phyloP scores from a whole-genome alignment of 2,113 vertebrate genomes.

The Thunnus maccoyii region DNA sequence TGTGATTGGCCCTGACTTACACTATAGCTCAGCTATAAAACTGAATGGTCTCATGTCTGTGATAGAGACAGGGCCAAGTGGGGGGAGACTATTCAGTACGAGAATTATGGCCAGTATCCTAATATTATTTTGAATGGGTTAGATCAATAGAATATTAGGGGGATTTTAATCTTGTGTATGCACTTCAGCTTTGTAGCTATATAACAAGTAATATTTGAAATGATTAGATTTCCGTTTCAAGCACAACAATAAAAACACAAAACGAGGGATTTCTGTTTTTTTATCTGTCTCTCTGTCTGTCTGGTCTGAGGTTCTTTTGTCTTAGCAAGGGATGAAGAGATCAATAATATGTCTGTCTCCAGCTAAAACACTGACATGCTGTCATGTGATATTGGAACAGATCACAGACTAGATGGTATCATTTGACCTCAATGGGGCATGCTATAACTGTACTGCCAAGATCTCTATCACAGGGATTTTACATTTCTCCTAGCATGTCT shows the following conservation, averaged over 20 bases:
- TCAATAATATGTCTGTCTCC: slow-evolving; percentile 59
- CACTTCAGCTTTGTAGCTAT: no score
- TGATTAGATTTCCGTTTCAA: no score
- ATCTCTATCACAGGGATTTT: slow-evolving; percentile 21
- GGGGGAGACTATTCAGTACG: not conserved
- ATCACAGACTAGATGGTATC: slow-evolving; percentile 47
- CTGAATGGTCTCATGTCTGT: slow-evolving; percentile 29
- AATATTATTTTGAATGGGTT: slow-evolving; percentile 5
- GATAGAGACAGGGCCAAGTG: slow-evolving; percentile 6
- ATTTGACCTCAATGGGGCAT: slow-evolving; percentile 26
- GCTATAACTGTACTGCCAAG: slow-evolving; percentile 7
- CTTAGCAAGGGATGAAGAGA: slow-evolving; percentile 31
- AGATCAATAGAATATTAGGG: slow-evolving; percentile 11
- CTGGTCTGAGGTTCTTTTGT: slow-evolving; percentile 21
- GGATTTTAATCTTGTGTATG: no score
- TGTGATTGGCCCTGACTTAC: slow-evolving; percentile 50
- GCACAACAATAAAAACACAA: no score
- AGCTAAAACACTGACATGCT: slow-evolving; percentile 29
- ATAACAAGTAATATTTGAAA: no score
- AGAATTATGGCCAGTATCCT: slow-evolving; percentile 15
- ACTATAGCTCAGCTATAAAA: slow-evolving; percentile 24
- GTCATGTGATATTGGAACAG: slow-evolving; percentile 43
- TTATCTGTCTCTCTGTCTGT: not conserved
- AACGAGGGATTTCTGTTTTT: no score
- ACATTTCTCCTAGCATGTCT: not conserved